Evolutionary conservation across 2,113 vertebrate genomes (phyloP).

Genomic region (Ictalurus punctatus): DNA sequence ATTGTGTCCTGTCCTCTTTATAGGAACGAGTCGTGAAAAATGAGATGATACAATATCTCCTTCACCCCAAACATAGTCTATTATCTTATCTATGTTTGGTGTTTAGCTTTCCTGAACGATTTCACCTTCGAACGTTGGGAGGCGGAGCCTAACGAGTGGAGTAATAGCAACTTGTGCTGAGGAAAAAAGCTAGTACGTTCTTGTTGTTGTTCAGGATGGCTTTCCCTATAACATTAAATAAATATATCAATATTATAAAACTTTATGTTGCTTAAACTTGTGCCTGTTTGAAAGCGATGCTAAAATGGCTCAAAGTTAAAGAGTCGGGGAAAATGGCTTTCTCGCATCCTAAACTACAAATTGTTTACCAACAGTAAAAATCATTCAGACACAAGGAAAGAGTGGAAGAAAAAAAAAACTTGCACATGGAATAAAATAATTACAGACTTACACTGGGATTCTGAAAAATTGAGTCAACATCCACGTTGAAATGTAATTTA

Average conservation of each 20-base stretch:
- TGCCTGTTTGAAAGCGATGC: neutral
- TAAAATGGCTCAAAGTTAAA: neutral
- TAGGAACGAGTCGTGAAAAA: neutral
- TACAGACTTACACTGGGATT: neutral
- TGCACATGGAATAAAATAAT: neutral
- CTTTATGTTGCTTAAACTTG: neutral
- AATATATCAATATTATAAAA: neutral
- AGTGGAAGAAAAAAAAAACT: too few species aligned
- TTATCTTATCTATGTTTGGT: neutral
- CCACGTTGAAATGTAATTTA: neutral
- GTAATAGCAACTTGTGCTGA: neutral
- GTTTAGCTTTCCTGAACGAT: neutral
- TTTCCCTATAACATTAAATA: neutral
- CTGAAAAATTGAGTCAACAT: neutral
- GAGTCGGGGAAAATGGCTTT: neutral
- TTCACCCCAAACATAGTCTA: neutral
- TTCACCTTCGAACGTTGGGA: neutral
- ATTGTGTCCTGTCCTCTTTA: neutral
- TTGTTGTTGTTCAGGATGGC: neutral
- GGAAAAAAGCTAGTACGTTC: neutral
- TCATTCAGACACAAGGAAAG: neutral
- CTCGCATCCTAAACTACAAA: neutral
- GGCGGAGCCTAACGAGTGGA: neutral
- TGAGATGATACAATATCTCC: neutral
- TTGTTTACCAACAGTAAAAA: neutral